Evolutionary conservation across 2,113 vertebrate species (phyloP).

Genomic region (Aphelocoma coerulescens): DNA sequence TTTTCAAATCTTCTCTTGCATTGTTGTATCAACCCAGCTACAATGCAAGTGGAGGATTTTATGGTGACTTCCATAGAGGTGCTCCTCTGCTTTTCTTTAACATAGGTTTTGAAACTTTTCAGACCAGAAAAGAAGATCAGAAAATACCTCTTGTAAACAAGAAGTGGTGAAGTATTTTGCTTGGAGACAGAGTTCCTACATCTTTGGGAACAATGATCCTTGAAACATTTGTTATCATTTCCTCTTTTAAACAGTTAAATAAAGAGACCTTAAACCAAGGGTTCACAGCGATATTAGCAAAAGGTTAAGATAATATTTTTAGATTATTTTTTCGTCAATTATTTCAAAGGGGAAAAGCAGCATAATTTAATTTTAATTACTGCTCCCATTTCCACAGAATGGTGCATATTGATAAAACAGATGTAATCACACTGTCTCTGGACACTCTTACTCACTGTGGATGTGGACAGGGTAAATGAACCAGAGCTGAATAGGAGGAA

Average conservation of each 20-base stretch:
- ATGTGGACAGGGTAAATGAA: not conserved
- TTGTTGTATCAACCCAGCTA: not conserved
- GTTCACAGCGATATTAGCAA: constrained; percentile 14
- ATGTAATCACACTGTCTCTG: not conserved
- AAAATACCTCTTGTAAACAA: constrained; percentile 28
- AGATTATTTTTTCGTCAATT: not conserved
- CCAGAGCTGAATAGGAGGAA: constrained; percentile 37
- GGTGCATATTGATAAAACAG: not conserved
- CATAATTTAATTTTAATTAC: constrained; percentile 9
- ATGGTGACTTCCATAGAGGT: not conserved
- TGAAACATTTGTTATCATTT: constrained; percentile 33
- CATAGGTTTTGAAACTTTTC: not conserved
- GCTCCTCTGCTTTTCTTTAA: not conserved
- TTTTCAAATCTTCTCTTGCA: not conserved
- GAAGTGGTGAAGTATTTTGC: not conserved
- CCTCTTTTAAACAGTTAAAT: constrained; percentile 46
- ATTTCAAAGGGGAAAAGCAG: constrained; percentile 47
- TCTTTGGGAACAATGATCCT: constrained; percentile 12
- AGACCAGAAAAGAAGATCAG: not conserved
- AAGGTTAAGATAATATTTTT: constrained; percentile 52
- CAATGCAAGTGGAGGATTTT: not conserved
- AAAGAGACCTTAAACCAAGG: constrained; percentile 22
- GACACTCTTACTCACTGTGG: not conserved
- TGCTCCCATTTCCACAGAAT: not conserved
- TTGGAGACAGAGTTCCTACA: not conserved